A percentile compares a stretch with the other conserved stretches of the same genome.
These are phyloP conservation scores for Archaeoteleia sp. DNA, from an alignment of 2,888 invertebrate genomes.

Conservation along the genomic window DNA sequence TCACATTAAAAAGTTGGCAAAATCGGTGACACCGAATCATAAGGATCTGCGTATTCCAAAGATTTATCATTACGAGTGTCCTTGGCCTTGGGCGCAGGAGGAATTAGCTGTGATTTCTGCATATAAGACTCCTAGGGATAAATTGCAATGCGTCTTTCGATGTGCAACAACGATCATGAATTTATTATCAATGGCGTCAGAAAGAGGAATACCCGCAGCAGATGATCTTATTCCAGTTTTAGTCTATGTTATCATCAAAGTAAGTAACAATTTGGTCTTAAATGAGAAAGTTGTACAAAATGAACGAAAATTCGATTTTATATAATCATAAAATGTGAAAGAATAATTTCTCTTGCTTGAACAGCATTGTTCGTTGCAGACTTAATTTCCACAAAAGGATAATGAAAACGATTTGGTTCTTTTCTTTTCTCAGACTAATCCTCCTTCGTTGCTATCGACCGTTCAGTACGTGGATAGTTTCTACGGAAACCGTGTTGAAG, in stretches of 20 bases:
- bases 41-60: slow-evolving; percentile 88
- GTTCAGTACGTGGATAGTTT: slow-evolving; percentile 97
- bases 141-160: slow-evolving; percentile 87
- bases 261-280: slow-evolving; percentile 73
- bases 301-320: too few species aligned
- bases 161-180: slow-evolving; percentile 97
- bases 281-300: too few species aligned
- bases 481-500: slow-evolving; percentile 87
- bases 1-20: slow-evolving; percentile 89
- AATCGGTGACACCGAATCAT: slow-evolving; percentile 85
- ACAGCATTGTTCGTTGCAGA: too few species aligned
- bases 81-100: slow-evolving; percentile 96
- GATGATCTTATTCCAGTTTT: slow-evolving; percentile 98
- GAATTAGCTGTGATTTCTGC: slow-evolving; percentile 92
- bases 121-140: slow-evolving; percentile 92
- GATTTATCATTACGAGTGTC: slow-evolving; percentile 91
- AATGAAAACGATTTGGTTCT: slow-evolving; percentile 13
- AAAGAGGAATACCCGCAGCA: slow-evolving; percentile 86
- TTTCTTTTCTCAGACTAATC: slow-evolving; percentile 85
- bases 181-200: slow-evolving; percentile 89
- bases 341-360: too few species aligned
- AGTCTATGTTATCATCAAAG: slow-evolving; percentile 96
- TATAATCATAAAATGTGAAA: not conserved
- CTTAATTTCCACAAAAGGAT: not conserved
- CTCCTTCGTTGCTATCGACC: slow-evolving; percentile 93